A percentile compares a stretch with the other conserved stretches of the same genome.
Evolutionary conservation across 2,797 vertebrate genomes (phyloP).

Genomic region (Liparis tanakae): DNA sequence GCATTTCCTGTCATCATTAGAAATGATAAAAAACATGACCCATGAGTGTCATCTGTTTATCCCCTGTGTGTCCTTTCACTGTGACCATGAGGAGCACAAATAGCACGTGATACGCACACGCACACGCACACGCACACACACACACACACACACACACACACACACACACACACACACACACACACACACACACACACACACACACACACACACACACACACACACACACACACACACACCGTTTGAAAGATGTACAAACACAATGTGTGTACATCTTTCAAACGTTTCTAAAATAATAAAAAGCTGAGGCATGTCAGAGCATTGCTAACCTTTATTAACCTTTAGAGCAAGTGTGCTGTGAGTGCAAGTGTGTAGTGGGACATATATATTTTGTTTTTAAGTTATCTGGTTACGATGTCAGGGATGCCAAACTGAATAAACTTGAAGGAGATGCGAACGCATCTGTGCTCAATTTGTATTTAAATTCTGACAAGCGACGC

Average conservation of each 20-base stretch:
- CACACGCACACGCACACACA: background rate
- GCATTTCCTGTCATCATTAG: slow-evolving; percentile 64
- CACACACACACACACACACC: background rate
- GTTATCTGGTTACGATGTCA: slow-evolving; percentile 62
- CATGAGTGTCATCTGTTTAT: slow-evolving; percentile 65
- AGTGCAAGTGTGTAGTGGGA: background rate
- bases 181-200: background rate
- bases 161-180: background rate
- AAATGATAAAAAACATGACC: slow-evolving; percentile 67
- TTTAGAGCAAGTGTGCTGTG: slow-evolving; percentile 10
- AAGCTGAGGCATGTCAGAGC: slow-evolving; percentile 5
- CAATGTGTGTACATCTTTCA: slow-evolving; percentile 11
- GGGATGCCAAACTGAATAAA: slow-evolving; percentile 52
- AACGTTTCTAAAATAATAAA: slow-evolving; percentile 19
- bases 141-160: background rate
- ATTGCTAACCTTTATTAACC: slow-evolving; percentile 18
- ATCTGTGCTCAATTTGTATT: slow-evolving; percentile 42
- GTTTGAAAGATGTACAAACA: background rate
- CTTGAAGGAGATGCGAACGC: slow-evolving; percentile 29
- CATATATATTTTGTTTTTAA: slow-evolving; percentile 54
- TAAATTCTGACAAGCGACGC: slow-evolving; percentile 15
- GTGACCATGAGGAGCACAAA: slow-evolving; percentile 27
- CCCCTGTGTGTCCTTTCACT: slow-evolving; percentile 43
- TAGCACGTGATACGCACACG: background rate
- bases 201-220: background rate